Evolutionary conservation across 2,888 invertebrate species (phyloP), one percentile per base, ranked within the genome.

Genomic region (Drosophila formosana): DNA sequence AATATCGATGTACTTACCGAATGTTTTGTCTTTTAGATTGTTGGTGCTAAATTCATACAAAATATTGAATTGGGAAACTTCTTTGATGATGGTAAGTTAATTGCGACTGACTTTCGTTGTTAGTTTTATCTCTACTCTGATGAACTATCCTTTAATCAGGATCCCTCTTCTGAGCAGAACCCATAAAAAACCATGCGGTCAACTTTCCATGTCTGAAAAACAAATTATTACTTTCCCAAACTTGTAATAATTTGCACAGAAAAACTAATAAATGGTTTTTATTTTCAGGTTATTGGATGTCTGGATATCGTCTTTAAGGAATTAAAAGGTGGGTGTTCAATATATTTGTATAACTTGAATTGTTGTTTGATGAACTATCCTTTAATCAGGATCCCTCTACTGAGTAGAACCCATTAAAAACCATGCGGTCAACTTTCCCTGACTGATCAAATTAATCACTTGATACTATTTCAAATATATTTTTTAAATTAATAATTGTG

Each of bases 151-250:
- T 73, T 64, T 51, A 56, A 62, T 82, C 80, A 85, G 84, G 84
- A 72, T 84, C 83, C 83, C 84, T 84, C 81, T 83, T 53, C 86
- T 86, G 83, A 84, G 81, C 75, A 69, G 83, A 84, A 84, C 81
- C 81, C 77, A 70, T 55, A 51, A 83, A 3, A 75, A 84, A 84
- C 79, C 84, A 50, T 84, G 84, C 78, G 63, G 76, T 78, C 62
- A 71, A 74, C 46, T 18, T 62, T 77, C 75, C 75, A 71, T 57
- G 80, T 52, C 78, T 80, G 81, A 80, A 43, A 11, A 26, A 39
- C n/a, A 9, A 3, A 9, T 1, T n/a, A 5, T 25, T 7, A 3
- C 0, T 18, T 7, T 18, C n/a, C 11, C n/a, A 37, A 41, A 18
- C 39, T 41, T 13, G 2, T 7, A 26, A 8, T 3, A 28, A 28